Evolutionary conservation across 2,797 vertebrate genomes (phyloP), one percentile per base, ranked within the genome.

Genomic region (Melanotaenia nigrans): DNA sequence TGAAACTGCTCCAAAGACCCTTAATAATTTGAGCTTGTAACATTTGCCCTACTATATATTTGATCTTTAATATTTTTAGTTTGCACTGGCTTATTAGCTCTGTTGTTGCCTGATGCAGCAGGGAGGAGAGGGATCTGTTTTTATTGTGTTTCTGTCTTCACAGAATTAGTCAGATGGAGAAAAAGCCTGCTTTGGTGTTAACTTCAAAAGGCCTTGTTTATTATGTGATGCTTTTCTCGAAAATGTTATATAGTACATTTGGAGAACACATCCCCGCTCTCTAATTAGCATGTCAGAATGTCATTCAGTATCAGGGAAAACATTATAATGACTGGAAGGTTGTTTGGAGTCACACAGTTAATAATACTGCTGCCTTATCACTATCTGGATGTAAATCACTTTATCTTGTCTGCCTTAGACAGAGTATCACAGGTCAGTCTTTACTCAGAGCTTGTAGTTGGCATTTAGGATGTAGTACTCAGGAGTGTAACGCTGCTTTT

Each of bases 221-320:
- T 84, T 59, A 68, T 83, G 60, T 77, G 68, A 88, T 73, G 51
- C 81, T 81, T 49, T 33, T 25, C 45, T 11, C 35, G 82, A 84
- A 84, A 77, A 53, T 80, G 56, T 60, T 32, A 40, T 40, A 20
- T 62, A 68, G 77, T 79, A 82, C 82, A 64, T 84, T 89, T 5
- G 3, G 49, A 58, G 57, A 61, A 73, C 77, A 71, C 68, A 30
- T 73, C 68, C 63, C 64, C 0, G 49, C 66, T 83, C 49, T 49
- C 75, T 86, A 90, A 92, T 93, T 90, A 94, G 73, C 83, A 66
- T 76, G 78, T 85, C 38, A 60, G 63, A 73, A 73, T 73, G 77
- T 79, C 73, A 77, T 78, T 88, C 78, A 77, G 47, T 69, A 73
- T 82, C 73, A 84, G 61, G 38, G 42, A 75, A 79, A 85, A 66